Conservation (phyloP, 2,888 invertebrate species). For the Pomacea canaliculata region DNA sequence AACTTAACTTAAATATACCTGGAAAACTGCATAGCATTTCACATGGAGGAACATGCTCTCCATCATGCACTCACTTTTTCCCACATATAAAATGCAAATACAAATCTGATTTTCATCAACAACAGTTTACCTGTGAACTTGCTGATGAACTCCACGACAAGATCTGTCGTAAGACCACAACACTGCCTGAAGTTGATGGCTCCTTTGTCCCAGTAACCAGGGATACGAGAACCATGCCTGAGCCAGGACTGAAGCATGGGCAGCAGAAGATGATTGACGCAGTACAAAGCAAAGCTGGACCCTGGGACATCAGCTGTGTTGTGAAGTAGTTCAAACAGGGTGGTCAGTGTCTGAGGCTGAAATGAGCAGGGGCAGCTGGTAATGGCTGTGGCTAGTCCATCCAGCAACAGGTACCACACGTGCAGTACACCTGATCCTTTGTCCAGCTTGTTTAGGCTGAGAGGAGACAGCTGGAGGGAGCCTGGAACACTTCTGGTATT, state of each 20-base stretch:
- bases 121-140: slow-evolving; percentile 56
- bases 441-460: slow-evolving; percentile 57
- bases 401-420: slow-evolving; percentile 88
- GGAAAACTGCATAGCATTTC: too few species aligned
- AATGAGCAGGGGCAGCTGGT: slow-evolving; percentile 81
- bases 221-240: slow-evolving; percentile 76
- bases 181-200: slow-evolving; percentile 94
- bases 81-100: too few species aligned
- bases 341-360: slow-evolving; percentile 89
- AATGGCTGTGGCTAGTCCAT: slow-evolving; percentile 77
- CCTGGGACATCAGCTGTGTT: slow-evolving; percentile 84
- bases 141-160: slow-evolving; percentile 86
- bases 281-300: slow-evolving; percentile 89
- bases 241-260: slow-evolving; percentile 96
- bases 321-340: slow-evolving; percentile 85
- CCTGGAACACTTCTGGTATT: slow-evolving; percentile 7
- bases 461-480: slow-evolving; percentile 11
- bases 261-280: slow-evolving; percentile 89
- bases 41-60: too few species aligned
- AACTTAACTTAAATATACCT: too few species aligned
- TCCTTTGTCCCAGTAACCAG: slow-evolving; percentile 72
- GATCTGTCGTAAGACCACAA: slow-evolving; percentile 91
- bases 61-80: too few species aligned
- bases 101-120: too few species aligned
- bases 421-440: slow-evolving; percentile 79